Percentiles rank a stretch among this genome's conserved stretches.
Evolutionary conservation across 1,140 invertebrate species (phyloP).

Genomic region (Radopholus similis): DNA sequence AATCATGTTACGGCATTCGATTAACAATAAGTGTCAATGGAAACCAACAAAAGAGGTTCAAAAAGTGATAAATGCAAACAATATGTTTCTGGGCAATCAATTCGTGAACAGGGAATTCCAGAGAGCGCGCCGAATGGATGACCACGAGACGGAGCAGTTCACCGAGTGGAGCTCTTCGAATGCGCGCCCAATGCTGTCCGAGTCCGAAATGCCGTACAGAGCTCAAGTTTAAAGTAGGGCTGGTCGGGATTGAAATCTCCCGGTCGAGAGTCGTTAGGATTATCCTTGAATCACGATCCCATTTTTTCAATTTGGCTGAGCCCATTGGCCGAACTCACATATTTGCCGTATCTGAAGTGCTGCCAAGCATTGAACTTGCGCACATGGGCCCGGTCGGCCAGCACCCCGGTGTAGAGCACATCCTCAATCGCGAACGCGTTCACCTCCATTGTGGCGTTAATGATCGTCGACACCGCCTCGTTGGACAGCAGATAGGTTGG

Average conservation of each 20-base stretch:
- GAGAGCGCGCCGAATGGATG: too few species aligned
- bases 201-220: constrained; percentile 2
- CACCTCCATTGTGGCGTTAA: neutral
- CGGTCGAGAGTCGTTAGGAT: neutral
- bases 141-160: constrained; percentile 2
- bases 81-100: too few species aligned
- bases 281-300: neutral
- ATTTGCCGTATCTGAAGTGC: constrained; percentile 16
- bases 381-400: constrained; percentile 8
- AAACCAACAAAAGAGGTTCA: too few species aligned
- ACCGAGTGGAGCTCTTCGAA: constrained; percentile 12
- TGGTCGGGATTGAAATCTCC: too few species aligned
- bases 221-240: constrained; percentile 2
- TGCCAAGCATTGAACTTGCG: constrained; percentile 15
- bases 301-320: too few species aligned
- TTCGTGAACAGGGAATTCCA: too few species aligned
- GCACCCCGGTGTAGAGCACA: constrained; percentile 13
- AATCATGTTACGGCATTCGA: too few species aligned
- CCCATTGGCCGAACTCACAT: too few species aligned
- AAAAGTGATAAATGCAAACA: too few species aligned
- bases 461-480: constrained; percentile 12
- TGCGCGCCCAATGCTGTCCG: neutral
- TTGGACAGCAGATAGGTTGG: constrained; percentile 15
- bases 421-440: constrained; percentile 16
- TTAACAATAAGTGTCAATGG: too few species aligned